phyloP scores from a whole-genome alignment of 2,797 vertebrate species.

The Catostomus latipinnis region DNA sequence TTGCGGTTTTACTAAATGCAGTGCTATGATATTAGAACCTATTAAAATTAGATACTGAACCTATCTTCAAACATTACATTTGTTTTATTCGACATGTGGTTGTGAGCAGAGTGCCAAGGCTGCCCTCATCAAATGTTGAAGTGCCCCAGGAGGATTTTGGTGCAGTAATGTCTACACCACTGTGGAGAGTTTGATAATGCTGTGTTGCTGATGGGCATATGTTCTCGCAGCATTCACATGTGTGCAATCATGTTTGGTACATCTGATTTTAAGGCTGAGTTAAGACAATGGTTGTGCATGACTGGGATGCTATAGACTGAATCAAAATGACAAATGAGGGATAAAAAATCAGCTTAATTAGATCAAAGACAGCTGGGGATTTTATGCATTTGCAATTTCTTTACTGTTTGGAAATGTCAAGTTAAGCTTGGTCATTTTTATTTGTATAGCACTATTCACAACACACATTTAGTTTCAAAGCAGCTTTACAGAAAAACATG shows the following conservation, averaged over 20 bases:
- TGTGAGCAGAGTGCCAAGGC: background rate
- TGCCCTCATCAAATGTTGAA: background rate
- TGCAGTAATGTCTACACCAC: conserved; percentile 1
- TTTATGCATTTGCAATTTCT: conserved; percentile 20
- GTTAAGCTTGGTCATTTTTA: too few relatives aligned
- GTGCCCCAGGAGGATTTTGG: conserved; percentile 7
- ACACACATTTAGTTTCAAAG: too few relatives aligned
- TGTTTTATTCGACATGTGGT: background rate
- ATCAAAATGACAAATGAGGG: conserved; percentile 37
- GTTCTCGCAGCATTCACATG: conserved; percentile 28
- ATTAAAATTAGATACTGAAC: background rate
- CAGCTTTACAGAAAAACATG: too few relatives aligned
- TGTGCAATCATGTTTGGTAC: conserved; percentile 39
- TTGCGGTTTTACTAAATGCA: conserved; percentile 30
- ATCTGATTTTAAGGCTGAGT: conserved; percentile 26
- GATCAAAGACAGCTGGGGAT: conserved; percentile 48
- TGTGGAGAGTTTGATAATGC: conserved; percentile 31
- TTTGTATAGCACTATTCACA: too few relatives aligned
- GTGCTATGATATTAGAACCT: conserved; percentile 11
- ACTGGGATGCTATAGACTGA: conserved; percentile 36
- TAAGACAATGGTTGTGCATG: conserved; percentile 35
- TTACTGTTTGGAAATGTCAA: background rate
- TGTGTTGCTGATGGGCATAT: conserved; percentile 26
- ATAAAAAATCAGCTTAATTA: conserved; percentile 43
- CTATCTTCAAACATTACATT: background rate